Evolutionary conservation across 2,113 vertebrate species (phyloP).

Genomic region (Ictidomys tridecemlineatus): DNA sequence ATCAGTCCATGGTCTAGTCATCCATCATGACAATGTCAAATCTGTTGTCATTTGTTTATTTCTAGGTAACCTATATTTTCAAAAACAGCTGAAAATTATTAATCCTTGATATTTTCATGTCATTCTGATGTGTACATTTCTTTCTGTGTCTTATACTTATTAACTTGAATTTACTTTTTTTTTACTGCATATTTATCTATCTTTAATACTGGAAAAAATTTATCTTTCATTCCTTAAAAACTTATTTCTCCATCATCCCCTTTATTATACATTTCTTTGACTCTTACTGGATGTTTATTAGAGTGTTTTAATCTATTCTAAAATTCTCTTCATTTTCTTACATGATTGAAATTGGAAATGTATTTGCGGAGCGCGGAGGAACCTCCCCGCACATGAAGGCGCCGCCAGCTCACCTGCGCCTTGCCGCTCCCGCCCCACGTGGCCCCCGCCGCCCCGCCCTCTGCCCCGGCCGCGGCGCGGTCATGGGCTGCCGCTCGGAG

Average conservation of each 20-base stretch:
- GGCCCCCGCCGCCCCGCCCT: constrained; percentile 42
- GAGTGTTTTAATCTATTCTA: not conserved
- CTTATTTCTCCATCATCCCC: not conserved
- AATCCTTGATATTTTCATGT: not conserved
- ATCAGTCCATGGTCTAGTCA: not conserved
- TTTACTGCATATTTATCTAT: not conserved
- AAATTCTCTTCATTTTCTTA: not conserved
- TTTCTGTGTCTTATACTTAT: not conserved
- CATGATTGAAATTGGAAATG: not conserved
- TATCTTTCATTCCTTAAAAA: not conserved
- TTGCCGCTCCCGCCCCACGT: not conserved
- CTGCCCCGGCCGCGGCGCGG: constrained; percentile 79
- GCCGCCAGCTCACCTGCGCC: constrained; percentile 81
- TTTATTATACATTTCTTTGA: not conserved
- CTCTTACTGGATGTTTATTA: not conserved
- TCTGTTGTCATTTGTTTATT: not conserved
- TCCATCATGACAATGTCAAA: not conserved
- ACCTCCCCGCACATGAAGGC: not conserved
- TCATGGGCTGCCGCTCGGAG: constrained; percentile 81
- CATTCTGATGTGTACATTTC: not conserved
- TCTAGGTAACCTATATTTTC: not conserved
- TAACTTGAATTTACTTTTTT: not conserved
- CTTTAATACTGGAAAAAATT: not conserved
- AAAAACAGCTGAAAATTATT: not conserved
- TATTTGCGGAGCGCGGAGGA: fast-evolving